Evolutionary conservation across 2,113 vertebrate genomes (phyloP).

Genomic region (Alethe castanea): DNA sequence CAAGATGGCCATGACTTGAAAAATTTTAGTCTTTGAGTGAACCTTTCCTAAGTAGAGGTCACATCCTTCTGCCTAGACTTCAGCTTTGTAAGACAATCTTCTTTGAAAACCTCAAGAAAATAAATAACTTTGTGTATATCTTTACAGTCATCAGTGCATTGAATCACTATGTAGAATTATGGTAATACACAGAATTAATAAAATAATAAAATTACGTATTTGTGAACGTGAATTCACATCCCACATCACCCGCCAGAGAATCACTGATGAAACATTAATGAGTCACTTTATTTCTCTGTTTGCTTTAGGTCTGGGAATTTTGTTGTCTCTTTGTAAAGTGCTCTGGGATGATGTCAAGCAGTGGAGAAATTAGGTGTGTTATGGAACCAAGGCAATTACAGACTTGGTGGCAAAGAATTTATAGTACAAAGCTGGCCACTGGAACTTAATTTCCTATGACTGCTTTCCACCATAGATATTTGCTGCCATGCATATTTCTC

Average conservation of each 20-base stretch:
- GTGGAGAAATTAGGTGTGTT: not conserved
- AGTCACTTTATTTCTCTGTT: slow-evolving; percentile 38
- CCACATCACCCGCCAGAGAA: not conserved
- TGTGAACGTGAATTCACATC: not conserved
- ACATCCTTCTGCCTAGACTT: slow-evolving; percentile 17
- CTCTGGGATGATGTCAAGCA: not conserved
- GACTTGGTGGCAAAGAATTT: not conserved
- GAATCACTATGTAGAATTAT: not conserved
- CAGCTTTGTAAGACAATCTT: not conserved
- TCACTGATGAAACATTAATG: not conserved
- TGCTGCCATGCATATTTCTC: not conserved
- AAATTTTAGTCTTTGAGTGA: slow-evolving; percentile 47
- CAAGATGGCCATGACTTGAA: slow-evolving; percentile 44
- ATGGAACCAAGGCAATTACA: not conserved
- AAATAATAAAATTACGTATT: not conserved
- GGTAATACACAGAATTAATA: not conserved
- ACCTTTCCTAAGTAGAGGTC: slow-evolving; percentile 38
- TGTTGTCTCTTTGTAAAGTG: not conserved
- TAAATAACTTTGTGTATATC: not conserved
- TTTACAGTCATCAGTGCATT: not conserved
- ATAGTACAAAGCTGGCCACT: not conserved
- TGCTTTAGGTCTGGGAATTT: slow-evolving; percentile 29
- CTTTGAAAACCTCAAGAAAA: not conserved
- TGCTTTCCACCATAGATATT: not conserved
- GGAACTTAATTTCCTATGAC: not conserved